A percentile compares a stretch with the other conserved stretches of the same genome.
Conservation (phyloP, 2,797 vertebrate genomes). For the Microchirus variegatus region DNA sequence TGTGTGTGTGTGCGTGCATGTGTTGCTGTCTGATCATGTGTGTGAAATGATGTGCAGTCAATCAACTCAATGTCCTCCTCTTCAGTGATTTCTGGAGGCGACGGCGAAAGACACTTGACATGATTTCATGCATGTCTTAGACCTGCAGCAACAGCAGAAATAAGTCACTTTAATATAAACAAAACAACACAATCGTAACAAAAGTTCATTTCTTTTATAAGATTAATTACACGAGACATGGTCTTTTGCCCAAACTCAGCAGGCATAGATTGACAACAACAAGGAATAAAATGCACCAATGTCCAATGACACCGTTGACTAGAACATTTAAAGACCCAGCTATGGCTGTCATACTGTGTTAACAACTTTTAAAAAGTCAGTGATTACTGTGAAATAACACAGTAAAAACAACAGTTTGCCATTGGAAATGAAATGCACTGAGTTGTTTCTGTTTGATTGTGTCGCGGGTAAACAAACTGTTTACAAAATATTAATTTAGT, state of each 20-base stretch:
- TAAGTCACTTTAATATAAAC: neutral
- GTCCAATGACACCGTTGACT: neutral
- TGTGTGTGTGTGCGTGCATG: slow-evolving; percentile 34
- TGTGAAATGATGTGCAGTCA: slow-evolving; percentile 65
- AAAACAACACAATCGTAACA: neutral
- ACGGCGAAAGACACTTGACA: slow-evolving; percentile 25
- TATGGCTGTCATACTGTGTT: no score
- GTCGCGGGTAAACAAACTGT: no score
- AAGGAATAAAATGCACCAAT: neutral
- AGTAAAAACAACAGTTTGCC: no score
- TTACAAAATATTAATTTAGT: no score
- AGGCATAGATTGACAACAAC: neutral
- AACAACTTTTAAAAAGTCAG: no score
- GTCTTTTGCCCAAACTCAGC: neutral
- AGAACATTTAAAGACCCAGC: no score
- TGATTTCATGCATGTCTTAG: slow-evolving; percentile 8
- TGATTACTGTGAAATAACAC: no score
- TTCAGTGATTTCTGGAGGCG: slow-evolving; percentile 50
- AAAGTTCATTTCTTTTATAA: neutral
- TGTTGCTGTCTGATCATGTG: slow-evolving; percentile 47
- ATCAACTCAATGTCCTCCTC: slow-evolving; percentile 62
- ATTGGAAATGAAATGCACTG: no score
- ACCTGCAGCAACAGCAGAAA: slow-evolving; percentile 26
- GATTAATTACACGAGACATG: neutral
- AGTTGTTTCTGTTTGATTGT: no score